phyloP scores from a whole-genome alignment of 1,140 invertebrate species.

The roundworm (Caenorhabditis elegans) region WBcel235 BX284605.5:3780001-3780500 shows the following conservation, averaged over 20 bases:
- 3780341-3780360: constrained; percentile 74
- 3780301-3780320: constrained; percentile 86
- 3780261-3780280: constrained; percentile 77
- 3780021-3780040: constrained; percentile 79
- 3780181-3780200: neutral
- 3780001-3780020: too few relatives aligned
- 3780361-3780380: neutral
- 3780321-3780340: constrained; percentile 81
- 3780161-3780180: neutral
- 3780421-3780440: too few relatives aligned
- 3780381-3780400: constrained; percentile 2
- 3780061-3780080: constrained; percentile 83
- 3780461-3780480: neutral
- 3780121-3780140: constrained; percentile 64
- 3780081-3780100: constrained; percentile 83
- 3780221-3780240: neutral
- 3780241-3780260: constrained; percentile 33
- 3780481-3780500: too few relatives aligned
- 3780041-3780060: constrained; percentile 89
- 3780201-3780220: neutral
- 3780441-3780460: neutral
- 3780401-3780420: neutral
- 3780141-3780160: constrained; percentile 21
- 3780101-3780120: constrained; percentile 71
- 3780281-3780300: constrained; percentile 87